Evolutionary conservation across 2,797 vertebrate species (phyloP).

Genomic region (Notamacropus eugenii): DNA sequence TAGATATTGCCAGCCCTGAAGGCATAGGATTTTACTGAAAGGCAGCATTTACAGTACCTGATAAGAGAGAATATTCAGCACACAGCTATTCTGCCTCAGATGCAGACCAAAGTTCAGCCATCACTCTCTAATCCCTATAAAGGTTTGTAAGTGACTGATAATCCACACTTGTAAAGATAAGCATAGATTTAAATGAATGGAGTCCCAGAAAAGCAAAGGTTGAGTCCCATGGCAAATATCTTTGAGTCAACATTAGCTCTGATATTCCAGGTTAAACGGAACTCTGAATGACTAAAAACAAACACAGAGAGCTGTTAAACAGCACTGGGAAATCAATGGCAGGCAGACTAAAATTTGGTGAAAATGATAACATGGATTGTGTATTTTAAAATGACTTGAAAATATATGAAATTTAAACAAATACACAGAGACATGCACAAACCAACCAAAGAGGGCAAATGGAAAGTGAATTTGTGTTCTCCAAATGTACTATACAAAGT

Average conservation of each 20-base stretch:
- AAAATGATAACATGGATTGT: neutral
- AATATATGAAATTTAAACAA: neutral
- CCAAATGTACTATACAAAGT: neutral
- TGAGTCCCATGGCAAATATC: neutral
- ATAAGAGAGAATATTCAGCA: neutral
- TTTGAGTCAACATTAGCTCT: neutral
- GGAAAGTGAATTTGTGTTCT: neutral
- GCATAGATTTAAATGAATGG: neutral
- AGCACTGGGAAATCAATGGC: neutral
- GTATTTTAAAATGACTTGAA: neutral
- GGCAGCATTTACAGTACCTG: neutral
- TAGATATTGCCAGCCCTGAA: neutral
- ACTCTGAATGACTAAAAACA: neutral
- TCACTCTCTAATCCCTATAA: neutral
- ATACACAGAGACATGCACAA: neutral
- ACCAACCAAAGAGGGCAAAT: neutral
- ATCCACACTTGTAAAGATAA: neutral
- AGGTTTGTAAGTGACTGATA: neutral
- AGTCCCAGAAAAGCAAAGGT: neutral
- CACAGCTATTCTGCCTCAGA: neutral
- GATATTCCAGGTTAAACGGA: neutral
- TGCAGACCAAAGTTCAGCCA: neutral
- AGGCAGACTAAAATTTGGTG: neutral
- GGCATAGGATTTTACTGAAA: constrained; percentile 8
- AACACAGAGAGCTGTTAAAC: neutral